A percentile compares a stretch with the other conserved stretches of the same genome.
phyloP scores from a whole-genome alignment of 1,140 invertebrate genomes.

The Periplaneta americana region DNA sequence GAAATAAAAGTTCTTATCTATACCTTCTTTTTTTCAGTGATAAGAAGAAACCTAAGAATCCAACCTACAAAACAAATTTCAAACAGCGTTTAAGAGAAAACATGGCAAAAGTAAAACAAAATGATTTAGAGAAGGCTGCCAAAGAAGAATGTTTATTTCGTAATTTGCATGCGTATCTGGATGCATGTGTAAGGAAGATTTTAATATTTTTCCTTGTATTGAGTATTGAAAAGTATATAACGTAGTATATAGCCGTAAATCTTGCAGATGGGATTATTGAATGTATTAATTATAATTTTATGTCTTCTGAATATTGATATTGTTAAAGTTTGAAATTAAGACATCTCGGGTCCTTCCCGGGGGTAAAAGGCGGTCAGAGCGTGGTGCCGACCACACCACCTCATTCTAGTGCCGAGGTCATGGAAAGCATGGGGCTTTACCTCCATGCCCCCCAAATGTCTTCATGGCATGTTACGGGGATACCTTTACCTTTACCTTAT shows the following conservation, averaged over 20 bases:
- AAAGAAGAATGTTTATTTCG: constrained; percentile 40
- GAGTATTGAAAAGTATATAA: not conserved
- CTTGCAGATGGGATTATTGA: not conserved
- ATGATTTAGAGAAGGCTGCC: constrained; percentile 33
- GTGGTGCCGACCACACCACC: too few species aligned
- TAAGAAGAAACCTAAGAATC: not conserved
- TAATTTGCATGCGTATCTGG: constrained; percentile 46
- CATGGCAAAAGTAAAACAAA: constrained; percentile 27
- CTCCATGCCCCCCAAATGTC: too few species aligned
- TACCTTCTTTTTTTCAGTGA: not conserved
- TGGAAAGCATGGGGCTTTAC: too few species aligned
- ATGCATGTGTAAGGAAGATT: constrained; percentile 42
- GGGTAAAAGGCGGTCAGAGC: too few species aligned
- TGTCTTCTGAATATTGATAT: not conserved
- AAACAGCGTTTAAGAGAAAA: constrained; percentile 30
- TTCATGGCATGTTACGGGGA: too few species aligned
- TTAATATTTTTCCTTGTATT: not conserved
- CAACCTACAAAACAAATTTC: constrained; percentile 36
- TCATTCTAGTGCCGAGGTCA: too few species aligned
- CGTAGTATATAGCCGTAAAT: not conserved
- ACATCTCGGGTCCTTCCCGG: too few species aligned
- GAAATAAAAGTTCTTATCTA: not conserved
- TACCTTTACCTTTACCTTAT: not conserved
- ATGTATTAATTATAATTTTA: not conserved
- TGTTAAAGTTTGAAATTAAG: not conserved